These are phyloP conservation scores for Nephrotoma appendiculata DNA, from an alignment of 2,888 invertebrate genomes.

Conservation along the genomic window DNA sequence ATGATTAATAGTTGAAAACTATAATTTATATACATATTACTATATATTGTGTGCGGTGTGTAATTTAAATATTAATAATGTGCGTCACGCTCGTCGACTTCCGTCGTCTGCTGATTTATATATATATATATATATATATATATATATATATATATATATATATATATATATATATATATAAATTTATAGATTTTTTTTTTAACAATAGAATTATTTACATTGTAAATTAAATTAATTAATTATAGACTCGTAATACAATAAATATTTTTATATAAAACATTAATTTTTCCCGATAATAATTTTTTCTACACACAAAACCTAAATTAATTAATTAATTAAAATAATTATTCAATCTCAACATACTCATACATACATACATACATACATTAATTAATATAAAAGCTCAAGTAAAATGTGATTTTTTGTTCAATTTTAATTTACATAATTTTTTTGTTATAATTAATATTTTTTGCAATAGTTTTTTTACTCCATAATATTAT, in stretches of 20 bases:
- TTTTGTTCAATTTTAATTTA: background rate
- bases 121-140: background rate
- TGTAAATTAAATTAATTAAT: background rate
- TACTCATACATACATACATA: background rate
- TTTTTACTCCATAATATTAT: background rate
- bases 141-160: background rate
- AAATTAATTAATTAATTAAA: background rate
- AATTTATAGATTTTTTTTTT: no score
- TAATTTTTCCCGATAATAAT: background rate
- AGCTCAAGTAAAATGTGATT: conserved; percentile 5
- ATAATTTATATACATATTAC: background rate
- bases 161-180: background rate
- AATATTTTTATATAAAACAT: background rate
- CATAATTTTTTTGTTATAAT: background rate
- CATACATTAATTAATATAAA: background rate
- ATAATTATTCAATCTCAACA: background rate
- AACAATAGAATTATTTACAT: background rate
- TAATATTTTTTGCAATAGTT: background rate
- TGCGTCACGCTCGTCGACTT: background rate
- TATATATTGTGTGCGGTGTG: background rate
- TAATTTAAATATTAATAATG: background rate
- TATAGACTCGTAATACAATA: background rate
- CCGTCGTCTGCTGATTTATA: background rate
- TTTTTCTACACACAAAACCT: background rate
- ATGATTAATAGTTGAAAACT: conserved; percentile 15